phyloP scores from a whole-genome alignment of 2,797 vertebrate species.

The Sebastes melanostomus region DNA sequence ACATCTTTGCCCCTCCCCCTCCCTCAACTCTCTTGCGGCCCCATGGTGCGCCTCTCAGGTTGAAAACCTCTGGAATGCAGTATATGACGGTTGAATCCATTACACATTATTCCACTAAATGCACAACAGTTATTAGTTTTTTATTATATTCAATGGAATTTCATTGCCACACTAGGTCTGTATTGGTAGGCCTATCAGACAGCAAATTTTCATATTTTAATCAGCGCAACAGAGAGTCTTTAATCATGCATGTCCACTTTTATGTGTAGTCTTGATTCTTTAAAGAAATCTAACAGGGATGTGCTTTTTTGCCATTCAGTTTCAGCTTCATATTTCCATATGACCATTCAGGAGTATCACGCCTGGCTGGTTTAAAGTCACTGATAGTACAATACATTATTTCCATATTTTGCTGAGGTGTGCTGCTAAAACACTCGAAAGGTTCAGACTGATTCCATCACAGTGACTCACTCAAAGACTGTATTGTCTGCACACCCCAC shows the following conservation, averaged over 20 bases:
- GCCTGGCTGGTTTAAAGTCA: not conserved
- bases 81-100: not conserved
- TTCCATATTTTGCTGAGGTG: conserved; percentile 25
- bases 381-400: not conserved
- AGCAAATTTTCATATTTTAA: not conserved
- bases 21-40: not conserved
- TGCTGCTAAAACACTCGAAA: not conserved
- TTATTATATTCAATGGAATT: not conserved
- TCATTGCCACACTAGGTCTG: not conserved
- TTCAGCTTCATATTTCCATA: not conserved
- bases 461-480: conserved; percentile 38
- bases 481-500: conserved; percentile 46
- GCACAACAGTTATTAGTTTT: not conserved
- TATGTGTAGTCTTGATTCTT: not conserved
- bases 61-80: not conserved
- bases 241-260: not conserved
- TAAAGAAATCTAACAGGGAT: not conserved
- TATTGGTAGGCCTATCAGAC: not conserved
- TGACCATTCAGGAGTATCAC: not conserved
- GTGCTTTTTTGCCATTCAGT: not conserved
- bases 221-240: no score
- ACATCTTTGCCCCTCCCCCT: not conserved
- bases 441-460: conserved; percentile 19
- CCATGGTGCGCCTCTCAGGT: not conserved
- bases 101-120: not conserved